Evolutionary conservation across 2,888 invertebrate genomes (phyloP).

Genomic region (Melitaea athalia): DNA sequence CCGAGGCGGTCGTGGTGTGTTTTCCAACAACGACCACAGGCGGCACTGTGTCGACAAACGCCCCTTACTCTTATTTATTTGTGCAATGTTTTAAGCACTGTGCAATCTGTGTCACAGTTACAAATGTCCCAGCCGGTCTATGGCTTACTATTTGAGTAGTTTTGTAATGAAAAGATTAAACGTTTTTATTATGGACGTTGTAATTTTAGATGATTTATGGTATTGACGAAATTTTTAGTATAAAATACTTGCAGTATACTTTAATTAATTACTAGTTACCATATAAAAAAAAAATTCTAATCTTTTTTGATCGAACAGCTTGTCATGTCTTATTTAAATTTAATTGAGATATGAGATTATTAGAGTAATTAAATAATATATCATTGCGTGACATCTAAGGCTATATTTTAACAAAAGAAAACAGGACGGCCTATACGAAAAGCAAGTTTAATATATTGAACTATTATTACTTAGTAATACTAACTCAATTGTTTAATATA

Average conservation of each 20-base stretch:
- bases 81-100: constrained; percentile 21
- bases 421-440: too few relatives aligned
- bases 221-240: not conserved
- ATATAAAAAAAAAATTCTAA: not conserved
- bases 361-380: too few relatives aligned
- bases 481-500: too few relatives aligned
- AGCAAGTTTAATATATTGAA: too few relatives aligned
- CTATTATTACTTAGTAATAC: too few relatives aligned
- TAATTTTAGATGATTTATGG: constrained; percentile 6
- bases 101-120: constrained; percentile 20
- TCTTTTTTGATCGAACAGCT: too few relatives aligned
- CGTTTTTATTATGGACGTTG: constrained; percentile 13
- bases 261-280: not conserved
- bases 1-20: constrained; percentile 19
- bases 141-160: constrained; percentile 16
- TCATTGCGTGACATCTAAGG: too few relatives aligned
- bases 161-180: constrained; percentile 30
- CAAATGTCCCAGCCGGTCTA: constrained; percentile 20
- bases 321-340: too few relatives aligned
- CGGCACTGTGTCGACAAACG: constrained; percentile 31
- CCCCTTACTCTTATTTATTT: constrained; percentile 23
- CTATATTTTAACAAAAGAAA: too few relatives aligned
- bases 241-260: not conserved
- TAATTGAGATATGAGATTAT: not conserved
- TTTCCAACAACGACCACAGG: constrained; percentile 39